A percentile compares a stretch with the other conserved stretches of the same genome.
phyloP scores from a whole-genome alignment of 1,140 invertebrate genomes.

The Aphaenogaster floridana region DNA sequence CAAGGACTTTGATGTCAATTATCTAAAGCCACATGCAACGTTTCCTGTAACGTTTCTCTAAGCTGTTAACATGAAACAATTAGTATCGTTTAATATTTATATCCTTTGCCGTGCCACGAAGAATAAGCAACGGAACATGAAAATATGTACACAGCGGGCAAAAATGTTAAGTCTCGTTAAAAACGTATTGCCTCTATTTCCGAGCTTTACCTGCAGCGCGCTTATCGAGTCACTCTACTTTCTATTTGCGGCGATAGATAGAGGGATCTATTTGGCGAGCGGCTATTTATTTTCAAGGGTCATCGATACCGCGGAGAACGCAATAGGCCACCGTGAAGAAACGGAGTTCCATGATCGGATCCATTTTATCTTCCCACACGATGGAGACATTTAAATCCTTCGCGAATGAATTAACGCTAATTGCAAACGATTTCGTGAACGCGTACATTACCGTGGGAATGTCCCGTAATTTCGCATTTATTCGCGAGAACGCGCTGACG shows the following conservation, averaged over 20 bases:
- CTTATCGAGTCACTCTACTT: constrained; percentile 61
- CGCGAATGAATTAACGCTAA: constrained; percentile 50
- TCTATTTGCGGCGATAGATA: constrained; percentile 74
- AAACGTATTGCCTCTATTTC: not conserved
- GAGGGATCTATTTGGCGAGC: constrained; percentile 69
- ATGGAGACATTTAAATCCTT: constrained; percentile 38
- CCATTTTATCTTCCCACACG: not conserved
- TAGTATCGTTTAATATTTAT: not conserved
- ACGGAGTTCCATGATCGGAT: not conserved
- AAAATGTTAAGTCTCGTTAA: not conserved
- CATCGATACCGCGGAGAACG: constrained; percentile 59
- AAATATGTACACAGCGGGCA: not conserved
- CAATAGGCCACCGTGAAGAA: not conserved
- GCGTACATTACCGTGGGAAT: constrained; percentile 41
- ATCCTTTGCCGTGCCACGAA: not conserved
- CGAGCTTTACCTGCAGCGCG: not conserved
- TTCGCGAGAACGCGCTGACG: constrained; percentile 54
- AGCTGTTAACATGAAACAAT: not conserved
- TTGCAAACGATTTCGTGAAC: constrained; percentile 31
- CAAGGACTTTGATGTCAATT: constrained; percentile 46
- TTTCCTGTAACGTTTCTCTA: not conserved
- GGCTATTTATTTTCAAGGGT: constrained; percentile 73
- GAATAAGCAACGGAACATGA: too few species aligned
- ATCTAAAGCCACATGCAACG: constrained; percentile 23
- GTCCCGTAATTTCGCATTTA: constrained; percentile 54